phyloP scores from a whole-genome alignment of 2,797 vertebrate genomes.

The Sorex maritimensis region DNA sequence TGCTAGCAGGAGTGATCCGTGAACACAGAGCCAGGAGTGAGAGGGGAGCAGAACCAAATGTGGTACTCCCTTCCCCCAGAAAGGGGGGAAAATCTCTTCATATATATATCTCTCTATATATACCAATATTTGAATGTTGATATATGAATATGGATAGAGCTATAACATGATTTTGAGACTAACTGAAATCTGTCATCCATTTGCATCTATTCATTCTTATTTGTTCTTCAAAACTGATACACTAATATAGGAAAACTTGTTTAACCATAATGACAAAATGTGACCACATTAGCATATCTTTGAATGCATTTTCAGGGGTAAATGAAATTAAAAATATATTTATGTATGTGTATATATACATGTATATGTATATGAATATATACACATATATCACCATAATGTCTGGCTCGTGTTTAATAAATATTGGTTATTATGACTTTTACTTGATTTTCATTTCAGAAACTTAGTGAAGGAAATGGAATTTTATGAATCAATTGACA shows the following conservation, averaged over 20 bases:
- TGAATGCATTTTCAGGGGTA: not conserved
- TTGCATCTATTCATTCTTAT: not conserved
- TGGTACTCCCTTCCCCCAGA: too few species aligned
- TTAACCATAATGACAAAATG: not conserved
- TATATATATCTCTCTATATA: too few species aligned
- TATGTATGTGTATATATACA: too few species aligned
- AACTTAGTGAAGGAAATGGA: slow-evolving; percentile 51
- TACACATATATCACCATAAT: not conserved
- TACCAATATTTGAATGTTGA: too few species aligned
- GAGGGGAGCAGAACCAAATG: too few species aligned
- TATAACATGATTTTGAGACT: not conserved
- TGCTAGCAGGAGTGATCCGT: too few species aligned
- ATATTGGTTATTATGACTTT: not conserved
- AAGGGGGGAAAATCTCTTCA: too few species aligned
- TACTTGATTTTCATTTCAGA: slow-evolving; percentile 43
- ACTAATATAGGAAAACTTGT: slow-evolving; percentile 8
- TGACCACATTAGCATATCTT: not conserved
- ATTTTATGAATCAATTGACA: not conserved
- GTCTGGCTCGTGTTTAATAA: not conserved
- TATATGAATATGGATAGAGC: not conserved
- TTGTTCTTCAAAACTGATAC: not conserved
- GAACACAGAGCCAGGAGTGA: too few species aligned
- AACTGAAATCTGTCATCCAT: not conserved
- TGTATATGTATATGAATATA: not conserved
- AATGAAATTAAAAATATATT: not conserved